A percentile compares a stretch with the other conserved stretches of the same genome.
Conservation (phyloP, 2,888 invertebrate species). For the Punctoribates punctum region DNA sequence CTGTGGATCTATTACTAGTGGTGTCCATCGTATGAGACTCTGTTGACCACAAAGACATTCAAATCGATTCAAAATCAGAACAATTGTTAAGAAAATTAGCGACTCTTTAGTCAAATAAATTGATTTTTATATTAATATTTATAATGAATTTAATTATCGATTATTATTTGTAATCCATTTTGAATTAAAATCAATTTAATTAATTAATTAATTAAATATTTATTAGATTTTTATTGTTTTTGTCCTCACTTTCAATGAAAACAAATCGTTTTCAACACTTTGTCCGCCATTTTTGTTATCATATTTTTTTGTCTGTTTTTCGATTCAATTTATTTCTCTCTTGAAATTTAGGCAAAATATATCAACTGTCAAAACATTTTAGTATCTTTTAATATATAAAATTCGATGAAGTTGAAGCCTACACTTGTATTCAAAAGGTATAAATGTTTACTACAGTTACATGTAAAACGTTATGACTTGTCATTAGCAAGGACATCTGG, state of each 20-base stretch:
- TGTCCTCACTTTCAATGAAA: not conserved
- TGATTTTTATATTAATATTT: not conserved
- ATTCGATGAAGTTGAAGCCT: too few species aligned
- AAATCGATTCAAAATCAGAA: not conserved
- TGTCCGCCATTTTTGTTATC: constrained; percentile 22
- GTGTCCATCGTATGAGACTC: not conserved
- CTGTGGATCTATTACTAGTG: not conserved
- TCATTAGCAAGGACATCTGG: not conserved
- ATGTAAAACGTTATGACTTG: too few species aligned
- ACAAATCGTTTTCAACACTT: not conserved
- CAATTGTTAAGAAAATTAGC: not conserved
- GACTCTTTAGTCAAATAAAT: not conserved
- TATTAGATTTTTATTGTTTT: not conserved
- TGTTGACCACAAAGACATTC: constrained; percentile 15
- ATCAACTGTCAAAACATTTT: too few species aligned
- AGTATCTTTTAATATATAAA: too few species aligned
- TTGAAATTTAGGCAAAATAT: not conserved
- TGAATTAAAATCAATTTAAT: not conserved
- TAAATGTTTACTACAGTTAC: too few species aligned
- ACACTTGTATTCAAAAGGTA: too few species aligned
- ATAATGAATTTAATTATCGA: not conserved
- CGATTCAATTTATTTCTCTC: not conserved
- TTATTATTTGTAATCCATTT: not conserved
- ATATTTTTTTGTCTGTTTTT: not conserved
- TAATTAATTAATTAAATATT: not conserved